phyloP scores from a whole-genome alignment of 1,140 invertebrate species.

The Drosophila lini region DNA sequence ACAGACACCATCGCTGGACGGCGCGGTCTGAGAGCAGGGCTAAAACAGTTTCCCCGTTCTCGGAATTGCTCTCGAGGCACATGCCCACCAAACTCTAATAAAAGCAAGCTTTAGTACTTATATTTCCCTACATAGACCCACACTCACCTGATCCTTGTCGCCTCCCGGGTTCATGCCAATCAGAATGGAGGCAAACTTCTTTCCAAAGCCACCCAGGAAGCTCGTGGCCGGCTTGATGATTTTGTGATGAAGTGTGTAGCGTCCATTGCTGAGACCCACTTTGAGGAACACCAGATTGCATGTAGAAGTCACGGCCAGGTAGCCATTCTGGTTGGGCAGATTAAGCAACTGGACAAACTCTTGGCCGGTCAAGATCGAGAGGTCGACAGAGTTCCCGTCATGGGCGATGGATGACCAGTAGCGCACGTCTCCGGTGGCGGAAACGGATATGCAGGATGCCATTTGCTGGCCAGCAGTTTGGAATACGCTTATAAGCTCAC shows the following conservation, averaged over 20 bases:
- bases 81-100: conserved; percentile 70
- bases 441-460: conserved; percentile 95
- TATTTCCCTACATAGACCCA: not conserved
- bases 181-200: conserved; percentile 93
- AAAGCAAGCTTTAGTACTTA: not conserved
- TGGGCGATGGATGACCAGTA: conserved; percentile 96
- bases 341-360: conserved; percentile 92
- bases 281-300: conserved; percentile 93
- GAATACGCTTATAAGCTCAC: conserved; percentile 94
- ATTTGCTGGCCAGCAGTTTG: conserved; percentile 89
- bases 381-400: conserved; percentile 93
- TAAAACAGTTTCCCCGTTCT: conserved; percentile 55
- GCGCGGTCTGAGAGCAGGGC: conserved; percentile 75
- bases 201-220: conserved; percentile 94
- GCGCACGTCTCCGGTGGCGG: conserved; percentile 95
- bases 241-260: conserved; percentile 89
- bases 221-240: conserved; percentile 91
- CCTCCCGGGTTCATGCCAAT: conserved; percentile 91
- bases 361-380: conserved; percentile 92
- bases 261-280: conserved; percentile 86
- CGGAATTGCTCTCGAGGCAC: conserved; percentile 57
- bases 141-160: conserved; percentile 90
- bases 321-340: conserved; percentile 89
- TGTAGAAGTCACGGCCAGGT: conserved; percentile 95
- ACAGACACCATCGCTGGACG: conserved; percentile 75